phyloP scores from a whole-genome alignment of 2,888 invertebrate species.

The Seira ritae region DNA sequence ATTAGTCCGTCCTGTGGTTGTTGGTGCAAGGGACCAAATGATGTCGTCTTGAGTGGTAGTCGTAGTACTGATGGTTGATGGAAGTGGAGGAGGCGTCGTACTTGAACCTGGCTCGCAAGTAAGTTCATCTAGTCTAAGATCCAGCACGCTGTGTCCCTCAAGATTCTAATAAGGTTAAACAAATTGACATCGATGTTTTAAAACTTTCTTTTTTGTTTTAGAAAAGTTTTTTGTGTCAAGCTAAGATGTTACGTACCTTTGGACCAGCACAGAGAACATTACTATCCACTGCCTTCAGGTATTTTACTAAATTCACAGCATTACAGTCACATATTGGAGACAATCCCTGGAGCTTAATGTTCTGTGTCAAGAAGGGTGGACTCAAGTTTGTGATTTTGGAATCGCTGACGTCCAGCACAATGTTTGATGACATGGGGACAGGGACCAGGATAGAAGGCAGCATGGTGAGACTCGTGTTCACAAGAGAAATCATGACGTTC shows the following conservation, averaged over 20 bases:
- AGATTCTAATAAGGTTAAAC: conserved; percentile 79
- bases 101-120: conserved; percentile 84
- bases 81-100: conserved; percentile 76
- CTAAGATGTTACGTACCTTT: conserved; percentile 77
- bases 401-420: conserved; percentile 86
- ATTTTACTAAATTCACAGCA: conserved; percentile 76
- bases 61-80: conserved; percentile 77
- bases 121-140: conserved; percentile 88
- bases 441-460: conserved; percentile 90
- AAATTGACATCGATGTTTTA: too few species aligned
- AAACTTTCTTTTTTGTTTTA: too few species aligned
- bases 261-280: conserved; percentile 74
- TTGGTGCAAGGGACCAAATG: conserved; percentile 91
- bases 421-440: conserved; percentile 88
- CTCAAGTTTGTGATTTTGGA: conserved; percentile 86
- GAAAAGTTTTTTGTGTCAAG: too few species aligned
- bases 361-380: conserved; percentile 85
- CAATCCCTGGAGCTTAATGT: conserved; percentile 88
- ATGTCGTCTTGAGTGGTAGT: conserved; percentile 89
- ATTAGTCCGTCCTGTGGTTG: conserved; percentile 75
- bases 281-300: conserved; percentile 69
- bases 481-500: conserved; percentile 83
- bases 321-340: conserved; percentile 92
- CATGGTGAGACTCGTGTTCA: conserved; percentile 86
- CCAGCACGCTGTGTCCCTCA: conserved; percentile 82